phyloP scores from a whole-genome alignment of 2,797 vertebrate genomes.

The Peromyscus aztecus region DNA sequence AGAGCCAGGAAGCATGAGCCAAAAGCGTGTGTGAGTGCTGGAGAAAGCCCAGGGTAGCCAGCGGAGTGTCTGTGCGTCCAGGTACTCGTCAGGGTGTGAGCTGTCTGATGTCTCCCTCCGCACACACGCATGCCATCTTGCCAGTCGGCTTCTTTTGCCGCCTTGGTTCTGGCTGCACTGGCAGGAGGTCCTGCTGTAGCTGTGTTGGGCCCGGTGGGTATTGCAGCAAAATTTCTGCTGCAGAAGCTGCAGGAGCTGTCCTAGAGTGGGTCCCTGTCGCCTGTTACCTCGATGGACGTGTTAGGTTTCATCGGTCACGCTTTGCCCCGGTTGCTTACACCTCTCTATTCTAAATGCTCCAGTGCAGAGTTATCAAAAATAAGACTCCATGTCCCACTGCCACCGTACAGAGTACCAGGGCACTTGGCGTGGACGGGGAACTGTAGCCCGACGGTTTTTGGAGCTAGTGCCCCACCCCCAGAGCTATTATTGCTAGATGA shows the following conservation, averaged over 20 bases:
- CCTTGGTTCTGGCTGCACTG: background rate
- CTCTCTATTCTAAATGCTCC: background rate
- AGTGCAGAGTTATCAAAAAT: background rate
- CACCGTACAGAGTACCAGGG: too few species aligned
- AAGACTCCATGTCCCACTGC: background rate
- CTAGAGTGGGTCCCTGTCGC: too few species aligned
- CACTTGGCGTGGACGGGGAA: background rate
- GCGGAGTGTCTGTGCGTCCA: background rate
- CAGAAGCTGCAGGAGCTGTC: background rate
- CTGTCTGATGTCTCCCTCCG: background rate
- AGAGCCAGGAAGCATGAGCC: background rate
- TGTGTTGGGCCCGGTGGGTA: background rate
- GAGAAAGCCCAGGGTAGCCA: background rate
- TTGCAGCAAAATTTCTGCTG: constrained; percentile 1
- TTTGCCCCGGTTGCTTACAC: background rate
- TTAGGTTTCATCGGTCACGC: background rate
- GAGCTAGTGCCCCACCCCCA: background rate
- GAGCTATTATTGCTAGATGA: background rate
- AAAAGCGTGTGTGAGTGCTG: background rate
- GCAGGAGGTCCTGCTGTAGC: background rate
- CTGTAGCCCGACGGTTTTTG: background rate
- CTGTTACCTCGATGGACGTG: background rate
- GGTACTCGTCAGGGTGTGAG: background rate
- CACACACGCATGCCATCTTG: background rate
- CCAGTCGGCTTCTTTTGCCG: background rate